Base-by-base conservation (phyloP, 1,140 invertebrate species). In the Achroia grisella region DNA sequence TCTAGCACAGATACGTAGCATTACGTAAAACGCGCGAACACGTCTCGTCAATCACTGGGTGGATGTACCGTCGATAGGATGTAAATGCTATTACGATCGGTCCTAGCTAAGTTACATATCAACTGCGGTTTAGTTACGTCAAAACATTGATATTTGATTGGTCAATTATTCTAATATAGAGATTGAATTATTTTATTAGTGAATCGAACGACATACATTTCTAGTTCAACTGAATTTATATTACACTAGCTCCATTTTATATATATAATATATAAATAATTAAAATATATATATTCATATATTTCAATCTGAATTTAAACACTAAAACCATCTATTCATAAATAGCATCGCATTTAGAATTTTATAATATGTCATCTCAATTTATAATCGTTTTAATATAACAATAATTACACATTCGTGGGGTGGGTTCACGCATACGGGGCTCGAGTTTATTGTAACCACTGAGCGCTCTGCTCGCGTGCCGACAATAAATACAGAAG, bases 301-400 rank as follows among this genome's bases (percentile, higher is more conserved):
- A 66, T 67, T 68, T 62, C 63, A 67, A 78, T 83, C 74, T 80
- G 71, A 81, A 70, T 77, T 73, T 73, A 77, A 77, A 72, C 48
- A 72, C 62, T 82, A 70, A 69, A 71, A 51, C 66, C 62, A 66
- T 78, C 65, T 79, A 71, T 61, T 69, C 49, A 81, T 77, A 78
- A 80, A 84, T 81, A 84, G 77, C 72, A 65, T 78, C 71, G 73
- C 65, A 77, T 80, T 83, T 79, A 77, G 57, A 75, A 71, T 72
- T 77, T 63, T 52, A 44, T 42, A 44, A 48, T 58, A 59, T 69
- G 45, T 63, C 63, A 54, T 61, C 17, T 68, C 31, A 63, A 63
- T 23, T 54, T 56, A 56, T 56, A 55, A 62, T 57, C 40, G 44
- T 62, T 32, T 58, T 66, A 44, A 64, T 52, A 63, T 59, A 55